A percentile compares a stretch with the other conserved stretches of the same genome.
Evolutionary conservation across 2,888 invertebrate genomes (phyloP).

Genomic region (Schizotus pectinicornis): DNA sequence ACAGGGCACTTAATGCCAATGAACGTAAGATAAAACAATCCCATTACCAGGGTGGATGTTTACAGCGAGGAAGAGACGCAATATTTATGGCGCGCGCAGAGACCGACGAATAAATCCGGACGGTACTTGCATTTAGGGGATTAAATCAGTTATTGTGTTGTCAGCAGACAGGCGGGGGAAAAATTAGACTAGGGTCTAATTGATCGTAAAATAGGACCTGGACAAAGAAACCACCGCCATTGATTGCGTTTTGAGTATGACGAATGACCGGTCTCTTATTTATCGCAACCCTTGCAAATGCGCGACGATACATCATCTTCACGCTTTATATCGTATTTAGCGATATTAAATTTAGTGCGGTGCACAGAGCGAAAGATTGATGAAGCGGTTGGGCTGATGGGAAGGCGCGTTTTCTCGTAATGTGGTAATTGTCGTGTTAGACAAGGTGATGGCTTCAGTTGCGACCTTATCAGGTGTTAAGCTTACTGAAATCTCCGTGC

Average conservation of each 20-base stretch:
- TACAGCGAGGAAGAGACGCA: slow-evolving; percentile 42
- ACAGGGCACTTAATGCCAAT: slow-evolving; percentile 56
- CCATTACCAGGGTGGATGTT: slow-evolving; percentile 50
- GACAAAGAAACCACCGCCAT: slow-evolving; percentile 44
- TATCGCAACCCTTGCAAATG: slow-evolving; percentile 31
- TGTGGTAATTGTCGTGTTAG: slow-evolving; percentile 44
- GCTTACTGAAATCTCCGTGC: slow-evolving; percentile 53
- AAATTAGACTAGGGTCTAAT: slow-evolving; percentile 4
- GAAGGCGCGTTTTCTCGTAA: background rate
- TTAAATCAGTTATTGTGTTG: slow-evolving; percentile 43
- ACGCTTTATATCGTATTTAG: slow-evolving; percentile 30
- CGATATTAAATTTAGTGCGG: slow-evolving; percentile 27
- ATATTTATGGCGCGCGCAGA: slow-evolving; percentile 45
- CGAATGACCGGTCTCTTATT: slow-evolving; percentile 53
- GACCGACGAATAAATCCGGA: slow-evolving; percentile 42
- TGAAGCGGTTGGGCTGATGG: slow-evolving; percentile 9
- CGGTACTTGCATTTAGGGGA: slow-evolving; percentile 44
- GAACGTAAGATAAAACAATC: slow-evolving; percentile 59
- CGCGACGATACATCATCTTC: slow-evolving; percentile 29
- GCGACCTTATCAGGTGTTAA: slow-evolving; percentile 52
- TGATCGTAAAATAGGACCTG: slow-evolving; percentile 19
- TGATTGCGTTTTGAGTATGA: slow-evolving; percentile 58
- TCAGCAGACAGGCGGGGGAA: background rate
- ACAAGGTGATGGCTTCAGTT: slow-evolving; percentile 40
- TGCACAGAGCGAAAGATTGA: slow-evolving; percentile 16